Base-by-base conservation (phyloP, 1,140 invertebrate species). In the Littorina saxatilis region DNA sequence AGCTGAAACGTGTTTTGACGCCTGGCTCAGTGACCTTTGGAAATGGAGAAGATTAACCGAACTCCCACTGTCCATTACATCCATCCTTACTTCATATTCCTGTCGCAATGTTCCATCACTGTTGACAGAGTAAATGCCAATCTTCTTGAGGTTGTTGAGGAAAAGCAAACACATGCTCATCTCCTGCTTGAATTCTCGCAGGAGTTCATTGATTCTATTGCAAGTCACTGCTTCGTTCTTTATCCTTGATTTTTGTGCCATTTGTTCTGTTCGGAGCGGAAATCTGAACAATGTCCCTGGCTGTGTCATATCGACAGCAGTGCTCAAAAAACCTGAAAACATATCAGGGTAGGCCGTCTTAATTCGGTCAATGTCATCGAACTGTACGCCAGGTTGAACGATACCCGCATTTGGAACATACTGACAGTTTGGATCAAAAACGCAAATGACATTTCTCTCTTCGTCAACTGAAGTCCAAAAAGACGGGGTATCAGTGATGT, bases 401-500 rank as follows among this genome's bases (percentile, higher is more conserved):
- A 43, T 27, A 13, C 82, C 82, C 17, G 88, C 85, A 13, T 82
- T 77, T 23, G 87, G 87, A 37, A 91, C 83, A 82, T 86, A 88
- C 29, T 79, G 85, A 52, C 87, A 89, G 74, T 89, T 81, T 58
- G 91, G 91, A 84, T 92, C 91, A 17, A 91, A 87, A 5, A 89
- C 76, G 74, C 90, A 91, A 1, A 91, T 63, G 27, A 84, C 85
- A 77, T 90, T 86, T 32, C 83, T 84, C n/a, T 58, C 81, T 29
- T 80, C 81, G 43, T 82, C 72, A 79, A 81, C 84, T 55, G 83
- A 80, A 43, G 88, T 89, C 13, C 90, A 61, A 70, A 92, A 91
- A 7, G 90, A 90, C 5, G 91, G 91, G 1, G 81, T 84, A 80
- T 92, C 90, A 13, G 91, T 92, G 32, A 92, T 74, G 83, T 90